phyloP scores from a whole-genome alignment of 1,140 invertebrate species.

The Drosophila ogumai region DNA sequence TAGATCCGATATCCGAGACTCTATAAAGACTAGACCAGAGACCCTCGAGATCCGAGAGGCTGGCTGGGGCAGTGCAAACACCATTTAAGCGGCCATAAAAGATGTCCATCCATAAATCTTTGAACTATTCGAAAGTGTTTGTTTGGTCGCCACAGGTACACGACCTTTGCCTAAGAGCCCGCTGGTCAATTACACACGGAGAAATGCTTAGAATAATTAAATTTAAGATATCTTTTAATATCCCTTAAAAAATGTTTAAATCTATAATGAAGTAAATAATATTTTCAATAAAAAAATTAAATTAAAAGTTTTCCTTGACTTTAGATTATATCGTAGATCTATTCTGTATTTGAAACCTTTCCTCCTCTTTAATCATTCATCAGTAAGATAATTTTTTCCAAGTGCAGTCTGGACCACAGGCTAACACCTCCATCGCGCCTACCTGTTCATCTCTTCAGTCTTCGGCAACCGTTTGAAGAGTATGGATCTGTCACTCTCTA shows the following conservation, averaged over 20 bases:
- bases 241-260: neutral
- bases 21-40: neutral
- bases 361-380: neutral
- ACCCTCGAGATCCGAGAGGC: slow-evolving; percentile 17
- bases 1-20: slow-evolving; percentile 31
- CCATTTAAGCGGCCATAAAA: slow-evolving; percentile 58
- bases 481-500: slow-evolving; percentile 40
- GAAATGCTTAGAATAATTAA: neutral
- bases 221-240: neutral
- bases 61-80: slow-evolving; percentile 65
- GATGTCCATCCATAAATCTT: slow-evolving; percentile 69
- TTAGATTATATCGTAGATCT: neutral
- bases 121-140: slow-evolving; percentile 39
- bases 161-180: slow-evolving; percentile 55
- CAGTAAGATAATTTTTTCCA: slow-evolving; percentile 5
- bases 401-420: slow-evolving; percentile 36
- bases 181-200: slow-evolving; percentile 62
- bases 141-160: slow-evolving; percentile 51
- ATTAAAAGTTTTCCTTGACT: neutral
- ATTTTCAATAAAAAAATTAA: neutral
- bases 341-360: neutral
- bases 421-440: slow-evolving; percentile 31
- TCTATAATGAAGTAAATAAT: neutral
- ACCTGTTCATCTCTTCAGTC: slow-evolving; percentile 55
- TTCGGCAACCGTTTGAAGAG: slow-evolving; percentile 54